Evolutionary conservation across 2,797 vertebrate genomes (phyloP).

Genomic region (Cynopterus sphinx): DNA sequence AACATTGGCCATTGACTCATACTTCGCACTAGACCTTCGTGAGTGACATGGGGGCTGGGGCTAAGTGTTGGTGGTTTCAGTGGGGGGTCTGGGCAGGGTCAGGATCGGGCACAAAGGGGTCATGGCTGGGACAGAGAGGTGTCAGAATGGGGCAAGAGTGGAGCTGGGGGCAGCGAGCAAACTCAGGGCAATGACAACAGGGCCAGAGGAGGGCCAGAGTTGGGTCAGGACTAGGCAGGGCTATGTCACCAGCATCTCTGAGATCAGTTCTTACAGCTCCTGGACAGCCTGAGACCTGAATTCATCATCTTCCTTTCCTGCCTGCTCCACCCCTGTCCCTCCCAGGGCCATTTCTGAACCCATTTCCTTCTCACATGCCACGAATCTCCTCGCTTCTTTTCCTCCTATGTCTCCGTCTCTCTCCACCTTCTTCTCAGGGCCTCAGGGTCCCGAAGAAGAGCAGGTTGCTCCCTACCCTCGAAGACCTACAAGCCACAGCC

Average conservation of each 20-base stretch:
- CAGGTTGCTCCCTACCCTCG: neutral
- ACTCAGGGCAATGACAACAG: neutral
- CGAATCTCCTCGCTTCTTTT: neutral
- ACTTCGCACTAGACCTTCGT: neutral
- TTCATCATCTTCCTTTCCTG: neutral
- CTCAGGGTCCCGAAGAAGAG: neutral
- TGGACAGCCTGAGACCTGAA: neutral
- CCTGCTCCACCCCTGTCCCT: fast-evolving
- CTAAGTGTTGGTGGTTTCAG: neutral
- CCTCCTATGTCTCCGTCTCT: neutral
- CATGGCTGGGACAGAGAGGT: neutral
- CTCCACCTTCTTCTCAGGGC: neutral
- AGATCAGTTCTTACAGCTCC: neutral
- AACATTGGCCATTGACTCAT: constrained; percentile 39
- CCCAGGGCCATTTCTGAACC: neutral
- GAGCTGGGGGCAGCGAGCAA: neutral
- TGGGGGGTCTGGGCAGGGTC: neutral
- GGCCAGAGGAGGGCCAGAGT: neutral
- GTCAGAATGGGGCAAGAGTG: too few relatives aligned
- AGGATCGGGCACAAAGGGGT: neutral
- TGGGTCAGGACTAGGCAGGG: neutral
- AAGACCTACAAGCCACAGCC: neutral
- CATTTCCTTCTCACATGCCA: neutral
- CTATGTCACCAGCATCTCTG: neutral
- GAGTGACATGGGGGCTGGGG: constrained; percentile 3